A percentile compares a stretch with the other conserved stretches of the same genome.
phyloP scores from a whole-genome alignment of 2,113 vertebrate genomes.

The Muntiacus reevesi region DNA sequence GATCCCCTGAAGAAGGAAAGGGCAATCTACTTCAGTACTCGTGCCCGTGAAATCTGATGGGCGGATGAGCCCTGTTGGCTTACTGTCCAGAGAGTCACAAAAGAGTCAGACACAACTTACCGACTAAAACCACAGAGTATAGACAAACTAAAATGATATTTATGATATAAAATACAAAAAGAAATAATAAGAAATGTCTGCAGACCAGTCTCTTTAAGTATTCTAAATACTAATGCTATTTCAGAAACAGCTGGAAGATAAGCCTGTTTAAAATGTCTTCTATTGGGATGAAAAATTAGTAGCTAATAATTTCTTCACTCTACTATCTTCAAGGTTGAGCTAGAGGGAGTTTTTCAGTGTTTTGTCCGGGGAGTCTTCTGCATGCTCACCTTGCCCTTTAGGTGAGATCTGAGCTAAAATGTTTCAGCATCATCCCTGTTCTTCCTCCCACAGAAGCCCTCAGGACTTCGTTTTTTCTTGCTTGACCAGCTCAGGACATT shows the following conservation, averaged over 20 bases:
- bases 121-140: not conserved
- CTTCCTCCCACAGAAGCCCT: not conserved
- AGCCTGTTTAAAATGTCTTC: conserved; percentile 9
- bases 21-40: not conserved
- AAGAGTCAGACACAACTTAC: not conserved
- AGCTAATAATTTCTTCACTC: conserved; percentile 55
- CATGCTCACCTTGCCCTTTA: not conserved
- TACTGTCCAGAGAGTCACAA: not conserved
- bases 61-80: not conserved
- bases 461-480: not conserved
- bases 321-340: not conserved
- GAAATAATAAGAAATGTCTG: not conserved
- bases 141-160: not conserved
- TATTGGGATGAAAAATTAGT: not conserved
- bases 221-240: not conserved
- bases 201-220: too few relatives aligned
- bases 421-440: not conserved
- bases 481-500: not conserved
- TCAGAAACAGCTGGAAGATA: not conserved
- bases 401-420: not conserved
- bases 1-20: not conserved
- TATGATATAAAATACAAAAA: not conserved
- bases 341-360: not conserved
- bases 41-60: not conserved
- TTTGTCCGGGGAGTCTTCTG: not conserved